Conservation (phyloP, 2,113 vertebrate species). For the Bujurquina vittata region DNA sequence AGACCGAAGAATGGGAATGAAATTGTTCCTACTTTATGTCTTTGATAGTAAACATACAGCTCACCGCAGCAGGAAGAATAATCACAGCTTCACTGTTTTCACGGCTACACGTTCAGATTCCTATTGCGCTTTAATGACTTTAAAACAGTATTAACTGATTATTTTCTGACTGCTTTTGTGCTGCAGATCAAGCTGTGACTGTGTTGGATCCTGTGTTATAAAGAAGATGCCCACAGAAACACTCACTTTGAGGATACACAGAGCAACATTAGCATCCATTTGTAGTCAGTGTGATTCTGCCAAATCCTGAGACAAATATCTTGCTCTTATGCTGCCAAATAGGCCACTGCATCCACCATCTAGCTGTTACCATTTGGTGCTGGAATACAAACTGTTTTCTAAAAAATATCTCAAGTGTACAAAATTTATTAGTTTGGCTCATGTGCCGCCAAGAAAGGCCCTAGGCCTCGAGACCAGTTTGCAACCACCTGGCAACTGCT, state of each 20-base stretch:
- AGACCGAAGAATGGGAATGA: background rate
- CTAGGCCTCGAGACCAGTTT: too few relatives aligned
- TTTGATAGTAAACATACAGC: background rate
- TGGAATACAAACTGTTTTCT: too few relatives aligned
- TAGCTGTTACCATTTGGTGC: background rate
- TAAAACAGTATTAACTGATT: background rate
- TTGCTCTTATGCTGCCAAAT: background rate
- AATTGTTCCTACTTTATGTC: background rate
- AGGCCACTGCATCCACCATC: too few relatives aligned
- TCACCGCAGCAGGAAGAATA: background rate
- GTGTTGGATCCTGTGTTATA: background rate
- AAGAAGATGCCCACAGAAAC: background rate
- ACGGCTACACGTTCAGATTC: background rate
- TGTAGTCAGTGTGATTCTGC: background rate
- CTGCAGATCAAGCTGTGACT: background rate
- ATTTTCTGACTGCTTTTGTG: background rate
- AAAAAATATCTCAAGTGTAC: too few relatives aligned
- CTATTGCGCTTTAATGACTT: background rate
- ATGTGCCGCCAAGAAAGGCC: too few relatives aligned
- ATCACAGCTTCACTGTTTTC: background rate
- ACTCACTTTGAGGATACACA: background rate
- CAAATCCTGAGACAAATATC: background rate
- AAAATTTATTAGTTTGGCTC: too few relatives aligned
- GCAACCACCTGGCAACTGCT: too few relatives aligned
- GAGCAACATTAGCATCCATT: background rate